Evolutionary conservation across 1,140 invertebrate species (phyloP), one percentile per base, ranked within the genome.

Genomic region (Brachionus koreanus): DNA sequence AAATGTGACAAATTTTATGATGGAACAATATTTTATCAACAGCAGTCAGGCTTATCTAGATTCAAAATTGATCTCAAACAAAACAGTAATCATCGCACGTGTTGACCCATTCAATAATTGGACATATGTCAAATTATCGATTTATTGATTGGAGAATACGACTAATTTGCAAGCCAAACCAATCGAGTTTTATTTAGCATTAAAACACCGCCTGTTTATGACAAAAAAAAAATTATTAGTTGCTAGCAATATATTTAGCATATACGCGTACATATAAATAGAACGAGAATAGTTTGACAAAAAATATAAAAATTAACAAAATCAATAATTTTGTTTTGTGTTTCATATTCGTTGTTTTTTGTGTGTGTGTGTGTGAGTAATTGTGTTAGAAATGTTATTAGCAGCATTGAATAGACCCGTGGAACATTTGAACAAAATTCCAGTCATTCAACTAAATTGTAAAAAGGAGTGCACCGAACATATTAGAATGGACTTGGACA

Each of bases 61-160:
- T 25, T 23, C 7, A 57, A 57, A 57, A 57, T 6, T 1, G 16
- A 25, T 2, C 19, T 1, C 16, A 2, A n/a, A 57, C 29, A 69
- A 37, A 69, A 69, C 65, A 69, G 65, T 69, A 43, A 69, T n/a
- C n/a, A n/a, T 69, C 65, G 65, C 65, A 69, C 65, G 65, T 16
- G 65, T 39, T 69, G 37, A 39, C 35, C 29, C 65, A 6, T 39
- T 37, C 49, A 57, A 57, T 19, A 57, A 16, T 57, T 69, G 33
- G 35, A 39, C 65, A 69, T 69, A 69, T 69, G 65, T 69, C 65
- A 69, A 37, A 42, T 39, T 69, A 69, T 69, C 65, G 65, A 69
- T 69, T 69, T 69, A 69, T 69, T 69, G 65, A 69, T 69, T 69
- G 65, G 65, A 69, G 37, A 42, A 69, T 19, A 69, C 19, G 7